These are phyloP conservation scores for Hirundichthys speculiger DNA, from an alignment of 2,113 vertebrate species.

Conservation along the genomic window DNA sequence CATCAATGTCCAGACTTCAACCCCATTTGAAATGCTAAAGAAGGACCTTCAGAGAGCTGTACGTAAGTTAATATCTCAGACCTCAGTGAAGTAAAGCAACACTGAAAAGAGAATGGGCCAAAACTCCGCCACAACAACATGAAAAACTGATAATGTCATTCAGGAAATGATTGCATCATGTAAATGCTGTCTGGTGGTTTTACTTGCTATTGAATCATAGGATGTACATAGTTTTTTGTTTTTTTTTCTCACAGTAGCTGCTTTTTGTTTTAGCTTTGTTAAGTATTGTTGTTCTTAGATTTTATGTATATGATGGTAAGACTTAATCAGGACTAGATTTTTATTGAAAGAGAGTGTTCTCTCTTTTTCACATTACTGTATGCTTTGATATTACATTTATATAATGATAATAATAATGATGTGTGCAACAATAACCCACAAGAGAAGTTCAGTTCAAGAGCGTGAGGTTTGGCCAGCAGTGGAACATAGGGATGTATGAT, in stretches of 20 bases:
- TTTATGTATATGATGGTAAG: no score
- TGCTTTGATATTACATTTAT: not conserved
- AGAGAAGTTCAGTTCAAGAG: conserved; percentile 28
- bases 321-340: no score
- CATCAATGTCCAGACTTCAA: no score
- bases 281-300: no score
- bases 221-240: not conserved
- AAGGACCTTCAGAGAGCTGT: no score
- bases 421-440: not conserved
- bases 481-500: conserved; percentile 51
- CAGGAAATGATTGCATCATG: not conserved
- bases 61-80: not conserved
- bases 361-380: not conserved
- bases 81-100: not conserved
- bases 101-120: not conserved
- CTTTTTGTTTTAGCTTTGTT: no score
- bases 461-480: conserved; percentile 40
- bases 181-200: not conserved
- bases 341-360: not conserved
- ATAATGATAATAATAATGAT: not conserved
- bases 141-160: not conserved
- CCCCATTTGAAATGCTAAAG: no score
- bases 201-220: not conserved
- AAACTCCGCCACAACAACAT: not conserved
- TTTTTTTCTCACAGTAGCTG: not conserved